phyloP scores from a whole-genome alignment of 2,113 vertebrate genomes.

The Corvus cornix region DNA sequence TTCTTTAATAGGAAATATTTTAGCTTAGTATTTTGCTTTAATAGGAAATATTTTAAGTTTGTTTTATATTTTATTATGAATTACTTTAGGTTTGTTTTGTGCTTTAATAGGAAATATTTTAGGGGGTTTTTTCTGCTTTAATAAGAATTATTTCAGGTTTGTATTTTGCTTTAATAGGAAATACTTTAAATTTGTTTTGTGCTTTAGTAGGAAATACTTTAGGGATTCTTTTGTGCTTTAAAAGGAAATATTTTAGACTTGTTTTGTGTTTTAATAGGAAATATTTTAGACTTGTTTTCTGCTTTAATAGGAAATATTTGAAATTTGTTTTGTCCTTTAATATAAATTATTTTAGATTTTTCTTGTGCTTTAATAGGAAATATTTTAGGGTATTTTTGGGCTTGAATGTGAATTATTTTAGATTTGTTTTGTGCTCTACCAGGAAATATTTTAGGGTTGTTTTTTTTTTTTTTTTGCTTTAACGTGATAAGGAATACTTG shows the following conservation, averaged over 20 bases:
- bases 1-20: neutral
- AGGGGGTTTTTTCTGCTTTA: neutral
- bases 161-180: no score
- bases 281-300: no score
- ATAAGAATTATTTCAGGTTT: no score
- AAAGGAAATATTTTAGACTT: neutral
- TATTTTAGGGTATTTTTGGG: neutral
- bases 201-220: no score
- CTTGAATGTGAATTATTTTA: neutral
- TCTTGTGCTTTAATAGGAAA: neutral
- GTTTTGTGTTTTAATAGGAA: neutral
- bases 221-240: no score
- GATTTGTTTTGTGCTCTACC: neutral
- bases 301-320: neutral
- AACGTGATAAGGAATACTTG: neutral
- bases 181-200: no score
- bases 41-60: neutral
- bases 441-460: neutral
- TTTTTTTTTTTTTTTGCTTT: neutral
- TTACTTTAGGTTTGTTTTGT: neutral
- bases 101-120: neutral
- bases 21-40: no score
- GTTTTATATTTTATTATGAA: neutral
- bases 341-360: rapidly evolving
- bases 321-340: neutral